Percentiles rank a stretch among this genome's conserved stretches.
Conservation (phyloP, 1,140 invertebrate genomes). For the Contarinia nasturtii region DNA sequence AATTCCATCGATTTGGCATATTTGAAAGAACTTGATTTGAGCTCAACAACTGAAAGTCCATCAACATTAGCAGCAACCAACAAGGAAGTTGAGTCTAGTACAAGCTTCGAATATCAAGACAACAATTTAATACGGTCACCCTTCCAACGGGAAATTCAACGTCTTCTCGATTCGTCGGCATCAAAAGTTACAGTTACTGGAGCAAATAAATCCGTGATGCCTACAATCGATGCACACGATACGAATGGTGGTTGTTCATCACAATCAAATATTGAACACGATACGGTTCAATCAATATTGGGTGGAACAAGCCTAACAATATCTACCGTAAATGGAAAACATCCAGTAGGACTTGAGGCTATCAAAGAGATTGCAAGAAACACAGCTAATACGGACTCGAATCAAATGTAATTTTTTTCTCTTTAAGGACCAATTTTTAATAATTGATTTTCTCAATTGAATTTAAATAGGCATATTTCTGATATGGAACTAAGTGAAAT, state of each 20-base stretch:
- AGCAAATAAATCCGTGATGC: neutral
- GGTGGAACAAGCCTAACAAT: no score
- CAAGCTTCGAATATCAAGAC: slow-evolving; percentile 35
- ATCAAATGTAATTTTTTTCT: slow-evolving; percentile 17
- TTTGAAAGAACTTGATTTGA: slow-evolving; percentile 20
- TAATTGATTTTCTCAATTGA: slow-evolving; percentile 1
- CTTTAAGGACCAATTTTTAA: neutral
- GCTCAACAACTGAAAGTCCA: slow-evolving; percentile 24
- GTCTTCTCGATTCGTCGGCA: slow-evolving; percentile 34
- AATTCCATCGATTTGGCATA: slow-evolving; percentile 12
- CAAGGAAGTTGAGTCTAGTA: slow-evolving; percentile 34
- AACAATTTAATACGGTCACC: slow-evolving; percentile 22
- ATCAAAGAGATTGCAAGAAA: slow-evolving; percentile 24
- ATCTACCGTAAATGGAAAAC: slow-evolving; percentile 10
- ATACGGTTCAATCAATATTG: no score
- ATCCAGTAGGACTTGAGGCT: slow-evolving; percentile 22
- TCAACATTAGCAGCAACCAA: slow-evolving; percentile 26
- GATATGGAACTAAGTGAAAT: slow-evolving; percentile 24
- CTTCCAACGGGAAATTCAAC: slow-evolving; percentile 53
- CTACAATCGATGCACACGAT: neutral
- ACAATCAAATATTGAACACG: no score
- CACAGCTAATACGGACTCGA: slow-evolving; percentile 22
- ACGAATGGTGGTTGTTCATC: no score
- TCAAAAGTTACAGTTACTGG: slow-evolving; percentile 2
- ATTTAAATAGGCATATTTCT: slow-evolving; percentile 22